Conservation (phyloP, 2,888 invertebrate species). For the Clivina fossor region DNA sequence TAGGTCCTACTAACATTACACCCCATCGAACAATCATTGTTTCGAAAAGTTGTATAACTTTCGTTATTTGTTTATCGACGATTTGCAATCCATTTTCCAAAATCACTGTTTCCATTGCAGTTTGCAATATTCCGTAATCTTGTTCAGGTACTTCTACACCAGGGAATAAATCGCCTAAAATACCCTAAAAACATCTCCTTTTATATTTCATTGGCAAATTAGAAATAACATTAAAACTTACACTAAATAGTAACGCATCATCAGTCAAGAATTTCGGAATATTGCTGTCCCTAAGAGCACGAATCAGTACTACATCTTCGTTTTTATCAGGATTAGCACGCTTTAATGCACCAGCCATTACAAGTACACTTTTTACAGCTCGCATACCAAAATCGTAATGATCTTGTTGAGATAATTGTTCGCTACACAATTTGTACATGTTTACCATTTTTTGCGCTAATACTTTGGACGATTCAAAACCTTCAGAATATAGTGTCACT, state of each 20-base stretch:
- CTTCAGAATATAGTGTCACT: conserved; percentile 90
- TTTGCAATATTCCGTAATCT: conserved; percentile 76
- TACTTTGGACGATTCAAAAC: conserved; percentile 83
- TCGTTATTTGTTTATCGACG: conserved; percentile 65
- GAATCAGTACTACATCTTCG: conserved; percentile 81
- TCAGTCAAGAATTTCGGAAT: conserved; percentile 86
- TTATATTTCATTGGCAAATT: conserved; percentile 9
- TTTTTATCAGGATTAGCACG: conserved; percentile 80
- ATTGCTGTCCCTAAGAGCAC: conserved; percentile 86
- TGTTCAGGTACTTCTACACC: conserved; percentile 76
- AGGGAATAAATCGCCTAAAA: conserved; percentile 87
- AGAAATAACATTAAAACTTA: conserved; percentile 46
- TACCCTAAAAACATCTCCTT: conserved; percentile 59
- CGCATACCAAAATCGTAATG: conserved; percentile 94
- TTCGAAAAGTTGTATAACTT: conserved; percentile 84
- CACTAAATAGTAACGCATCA: conserved; percentile 79
- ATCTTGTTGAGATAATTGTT: conserved; percentile 88
- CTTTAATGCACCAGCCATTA: conserved; percentile 89
- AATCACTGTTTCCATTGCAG: conserved; percentile 61
- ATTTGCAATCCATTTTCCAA: conserved; percentile 66
- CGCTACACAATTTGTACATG: conserved; percentile 89
- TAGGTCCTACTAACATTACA: conserved; percentile 89
- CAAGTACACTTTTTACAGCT: conserved; percentile 89
- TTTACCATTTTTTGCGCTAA: conserved; percentile 91
- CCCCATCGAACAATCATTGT: conserved; percentile 91